Percentiles rank a stretch among this genome's conserved stretches.
These are phyloP conservation scores for Passer domesticus DNA, from an alignment of 2,113 vertebrate genomes.

Conservation along the genomic window DNA sequence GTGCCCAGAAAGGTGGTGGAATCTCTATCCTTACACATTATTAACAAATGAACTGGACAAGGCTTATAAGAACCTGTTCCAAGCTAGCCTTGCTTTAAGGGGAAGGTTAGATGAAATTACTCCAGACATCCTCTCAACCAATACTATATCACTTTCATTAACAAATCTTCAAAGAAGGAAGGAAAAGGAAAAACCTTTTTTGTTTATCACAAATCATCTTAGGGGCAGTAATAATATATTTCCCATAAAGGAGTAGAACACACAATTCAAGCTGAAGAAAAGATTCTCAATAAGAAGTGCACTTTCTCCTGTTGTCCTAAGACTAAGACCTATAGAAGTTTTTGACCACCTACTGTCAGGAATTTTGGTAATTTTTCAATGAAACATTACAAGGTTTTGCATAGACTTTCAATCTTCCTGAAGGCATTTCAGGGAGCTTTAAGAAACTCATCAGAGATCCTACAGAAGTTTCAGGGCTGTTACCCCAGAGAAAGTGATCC, in stretches of 20 bases:
- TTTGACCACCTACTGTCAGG: not conserved
- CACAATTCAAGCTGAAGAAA: not conserved
- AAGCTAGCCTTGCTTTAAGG: not conserved
- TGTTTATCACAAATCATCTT: not conserved
- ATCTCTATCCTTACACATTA: not conserved
- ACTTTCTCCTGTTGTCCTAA: not conserved
- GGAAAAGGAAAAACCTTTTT: not conserved
- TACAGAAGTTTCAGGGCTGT: not conserved
- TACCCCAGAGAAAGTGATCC: not conserved
- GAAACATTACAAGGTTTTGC: not conserved
- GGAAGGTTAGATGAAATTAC: not conserved
- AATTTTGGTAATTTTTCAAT: not conserved
- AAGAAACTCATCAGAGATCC: not conserved
- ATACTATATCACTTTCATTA: not conserved
- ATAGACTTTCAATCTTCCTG: not conserved
- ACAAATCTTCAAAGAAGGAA: not conserved
- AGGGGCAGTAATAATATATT: not conserved
- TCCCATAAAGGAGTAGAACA: not conserved
- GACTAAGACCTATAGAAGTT: not conserved
- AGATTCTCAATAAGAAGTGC: not conserved
- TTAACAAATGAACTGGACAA: not conserved
- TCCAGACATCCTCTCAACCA: not conserved
- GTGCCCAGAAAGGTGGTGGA: not conserved
- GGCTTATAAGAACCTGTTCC: not conserved
- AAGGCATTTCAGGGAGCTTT: not conserved